These are phyloP conservation scores for Copidosoma floridanum DNA, from an alignment of 1,140 invertebrate species.

Conservation along the genomic window DNA sequence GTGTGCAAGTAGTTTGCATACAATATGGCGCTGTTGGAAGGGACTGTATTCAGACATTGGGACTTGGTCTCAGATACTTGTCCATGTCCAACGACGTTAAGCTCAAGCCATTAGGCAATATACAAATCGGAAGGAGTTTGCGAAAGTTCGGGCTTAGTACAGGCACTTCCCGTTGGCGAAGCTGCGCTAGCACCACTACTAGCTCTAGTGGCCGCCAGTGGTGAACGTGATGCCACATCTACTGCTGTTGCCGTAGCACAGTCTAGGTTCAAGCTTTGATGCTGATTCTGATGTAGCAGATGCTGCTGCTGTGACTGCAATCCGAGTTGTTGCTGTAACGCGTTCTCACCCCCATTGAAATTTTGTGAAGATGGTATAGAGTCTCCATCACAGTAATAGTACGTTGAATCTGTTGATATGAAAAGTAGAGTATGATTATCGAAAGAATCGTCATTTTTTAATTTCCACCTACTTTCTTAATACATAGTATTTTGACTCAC, in stretches of 20 bases:
- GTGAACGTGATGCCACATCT: conserved; percentile 62
- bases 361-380: conserved; percentile 57
- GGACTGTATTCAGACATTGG: too few relatives aligned
- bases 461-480: too few relatives aligned
- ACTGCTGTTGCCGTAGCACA: conserved; percentile 52
- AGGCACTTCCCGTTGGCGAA: conserved; percentile 71
- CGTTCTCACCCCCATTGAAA: conserved; percentile 42
- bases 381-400: conserved; percentile 67
- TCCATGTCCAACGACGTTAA: neutral
- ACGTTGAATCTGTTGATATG: conserved; percentile 63
- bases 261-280: neutral
- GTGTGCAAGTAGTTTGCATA: neutral
- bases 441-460: too few relatives aligned
- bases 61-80: conserved; percentile 1
- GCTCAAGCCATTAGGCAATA: conserved; percentile 44
- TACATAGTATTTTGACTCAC: too few relatives aligned
- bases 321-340: conserved; percentile 35
- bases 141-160: conserved; percentile 62
- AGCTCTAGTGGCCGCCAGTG: conserved; percentile 68
- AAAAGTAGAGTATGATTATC: too few relatives aligned
- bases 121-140: conserved; percentile 56
- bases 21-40: too few relatives aligned
- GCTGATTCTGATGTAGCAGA: conserved; percentile 8
- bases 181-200: conserved; percentile 70
- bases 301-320: conserved; percentile 18